Evolutionary conservation across 2,113 vertebrate species (phyloP), one percentile per base, ranked within the genome.

Genomic region (Thamnaconus septentrionalis): DNA sequence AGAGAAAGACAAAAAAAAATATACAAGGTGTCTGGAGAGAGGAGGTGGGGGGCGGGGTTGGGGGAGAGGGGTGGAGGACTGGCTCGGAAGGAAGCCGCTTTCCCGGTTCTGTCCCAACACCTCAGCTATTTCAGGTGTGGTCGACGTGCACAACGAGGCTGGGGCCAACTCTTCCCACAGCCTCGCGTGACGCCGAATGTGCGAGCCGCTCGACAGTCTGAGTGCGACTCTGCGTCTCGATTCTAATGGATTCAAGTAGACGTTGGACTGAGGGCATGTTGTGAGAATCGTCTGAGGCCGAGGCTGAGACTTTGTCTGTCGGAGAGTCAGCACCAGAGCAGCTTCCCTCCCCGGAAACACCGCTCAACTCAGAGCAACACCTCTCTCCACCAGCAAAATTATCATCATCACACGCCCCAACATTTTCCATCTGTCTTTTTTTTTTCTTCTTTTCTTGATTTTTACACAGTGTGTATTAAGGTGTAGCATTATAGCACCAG

Each of bases 271-370:
- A 31, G 18, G 18, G 18, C 1, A 31, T 31, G 18, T 31, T 31
- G 18, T 31, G 18, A 31, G 18, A 31, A 31, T 31, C 18, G 18
- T 31, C 18, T 31, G 18, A 31, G 18, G 18, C 18, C 18, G 18
- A 31, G 18, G 18, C 18, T 31, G 18, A 31, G 60, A 85, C 82
- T 82, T 80, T 64, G 18, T 31, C 18, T 31, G 18, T 75, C 67
- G 82, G 71, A 65, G 77, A 85, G 78, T 87, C 85, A 92, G 92
- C 91, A 92, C 90, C 91, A 83, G 80, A 76, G 73, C 79, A 75
- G 76, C 79, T 89, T 86, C 78, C 68, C 3, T 73, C 65, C 43
- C 18, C 42, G 54, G 64, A 85, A 88, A 75, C 18, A 31, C 83
- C 55, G 75, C 75, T 64, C 59, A 59, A 60, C 66, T 85, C 70